phyloP scores from a whole-genome alignment of 1,140 invertebrate genomes.

The Zelostemma sp. region DNA sequence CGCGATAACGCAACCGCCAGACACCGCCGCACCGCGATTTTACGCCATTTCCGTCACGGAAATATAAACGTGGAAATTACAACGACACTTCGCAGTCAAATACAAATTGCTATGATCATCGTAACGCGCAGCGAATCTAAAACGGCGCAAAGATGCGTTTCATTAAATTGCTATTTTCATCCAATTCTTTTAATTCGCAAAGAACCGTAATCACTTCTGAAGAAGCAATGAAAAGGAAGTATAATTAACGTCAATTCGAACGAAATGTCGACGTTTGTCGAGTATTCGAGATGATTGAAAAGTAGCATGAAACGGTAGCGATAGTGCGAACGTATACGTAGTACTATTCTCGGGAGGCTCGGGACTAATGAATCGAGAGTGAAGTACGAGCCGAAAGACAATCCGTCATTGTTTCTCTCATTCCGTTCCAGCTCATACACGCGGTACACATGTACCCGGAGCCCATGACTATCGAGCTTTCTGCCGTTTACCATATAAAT shows the following conservation, averaged over 20 bases:
- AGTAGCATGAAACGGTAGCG: slow-evolving; percentile 23
- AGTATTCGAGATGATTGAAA: slow-evolving; percentile 20
- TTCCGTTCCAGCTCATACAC: slow-evolving; percentile 5
- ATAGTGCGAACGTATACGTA: slow-evolving; percentile 14
- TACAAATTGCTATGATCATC: background rate
- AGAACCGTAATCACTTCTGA: no score
- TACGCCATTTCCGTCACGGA: slow-evolving; percentile 6
- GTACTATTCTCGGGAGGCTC: slow-evolving; percentile 7
- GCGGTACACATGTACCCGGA: slow-evolving; percentile 17
- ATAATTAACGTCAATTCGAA: no score
- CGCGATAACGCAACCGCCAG: slow-evolving; percentile 2
- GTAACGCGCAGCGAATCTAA: background rate
- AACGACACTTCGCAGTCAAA: background rate
- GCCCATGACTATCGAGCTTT: slow-evolving; percentile 16
- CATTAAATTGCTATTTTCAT: no score
- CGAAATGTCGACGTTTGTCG: background rate
- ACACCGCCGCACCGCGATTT: slow-evolving; percentile 5
- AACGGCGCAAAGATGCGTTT: background rate
- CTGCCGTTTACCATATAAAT: slow-evolving; percentile 33
- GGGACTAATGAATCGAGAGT: slow-evolving; percentile 45
- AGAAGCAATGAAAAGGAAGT: no score
- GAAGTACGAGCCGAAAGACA: slow-evolving; percentile 36
- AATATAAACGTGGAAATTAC: slow-evolving; percentile 9
- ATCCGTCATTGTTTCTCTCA: slow-evolving; percentile 47
- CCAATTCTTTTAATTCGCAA: no score